Base-by-base conservation (phyloP, 2,888 invertebrate species). In the Polymixis lichenea region DNA sequence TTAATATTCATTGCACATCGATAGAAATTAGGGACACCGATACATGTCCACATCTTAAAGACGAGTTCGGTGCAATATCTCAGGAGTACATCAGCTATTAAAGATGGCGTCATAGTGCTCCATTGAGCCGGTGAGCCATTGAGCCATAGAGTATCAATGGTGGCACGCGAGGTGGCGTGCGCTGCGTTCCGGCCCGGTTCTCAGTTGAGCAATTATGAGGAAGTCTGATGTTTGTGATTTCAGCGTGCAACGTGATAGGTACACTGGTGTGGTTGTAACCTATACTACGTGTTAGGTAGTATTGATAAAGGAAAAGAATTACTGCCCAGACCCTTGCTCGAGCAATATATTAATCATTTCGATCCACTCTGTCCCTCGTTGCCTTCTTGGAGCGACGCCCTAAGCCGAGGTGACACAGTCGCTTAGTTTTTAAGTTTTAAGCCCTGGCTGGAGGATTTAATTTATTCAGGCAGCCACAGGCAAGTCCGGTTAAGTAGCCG, bases 121-220 rank as follows among this genome's bases (percentile, higher is more conserved):
- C 69, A 82, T 75, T 49, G 70, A 84, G 61, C 22, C 28, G 51
- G 61, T 58, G 53, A 69, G 43, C 62, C 58, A 76, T 71, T 71
- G 68, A 58, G 71, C 22, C 73, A 70, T 53, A 77, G 53, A 72
- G 49, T 72, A 66, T 76, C 58, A 61, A 75, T 80, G 72, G 65
- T n/a, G 28, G 65, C 88, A 88, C 87, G 89, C 89, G 74, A 91
- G 51, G 53, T 86, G 80, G 89, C 89, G 87, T 90, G 90, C 75
- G 67, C n/a, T 49, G 55, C 75, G 85, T 67, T 82, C n/a, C n/a
- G n/a, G n/a, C n/a, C n/a, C 25, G 46, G 49, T 69, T n/a, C 19
- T 67, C 38, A 51, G 38, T 90, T 91, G 85, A 77, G 89, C 82
- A 91, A 91, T 78, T n/a, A 68, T 71, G 73, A 89, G 89, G 90